phyloP scores from a whole-genome alignment of 1,140 invertebrate genomes.

The Penaeus indicus region DNA sequence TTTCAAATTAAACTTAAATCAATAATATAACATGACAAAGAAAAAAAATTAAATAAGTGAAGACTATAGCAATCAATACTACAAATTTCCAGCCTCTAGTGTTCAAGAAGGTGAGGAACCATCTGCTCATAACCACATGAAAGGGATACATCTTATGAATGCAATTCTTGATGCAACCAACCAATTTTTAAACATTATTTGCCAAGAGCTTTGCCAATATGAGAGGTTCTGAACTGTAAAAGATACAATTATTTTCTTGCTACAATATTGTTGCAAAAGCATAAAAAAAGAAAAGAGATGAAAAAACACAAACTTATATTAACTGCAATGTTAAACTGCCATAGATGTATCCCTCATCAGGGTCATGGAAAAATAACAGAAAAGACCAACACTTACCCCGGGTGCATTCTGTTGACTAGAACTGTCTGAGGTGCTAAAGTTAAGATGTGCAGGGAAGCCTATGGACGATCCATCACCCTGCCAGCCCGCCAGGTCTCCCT shows the following conservation, averaged over 20 bases:
- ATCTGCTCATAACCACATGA: constrained; percentile 6
- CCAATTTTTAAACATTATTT: too few relatives aligned
- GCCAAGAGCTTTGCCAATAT: too few relatives aligned
- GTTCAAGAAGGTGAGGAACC: constrained; percentile 39
- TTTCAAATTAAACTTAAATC: background rate
- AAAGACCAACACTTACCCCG: constrained; percentile 65
- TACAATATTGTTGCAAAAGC: too few relatives aligned
- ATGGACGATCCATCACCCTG: constrained; percentile 65
- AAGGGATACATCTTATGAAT: too few relatives aligned
- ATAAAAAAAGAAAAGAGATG: too few relatives aligned
- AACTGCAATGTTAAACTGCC: too few relatives aligned
- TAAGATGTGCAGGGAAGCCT: constrained; percentile 64
- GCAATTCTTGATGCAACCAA: too few relatives aligned
- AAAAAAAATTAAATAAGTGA: too few relatives aligned
- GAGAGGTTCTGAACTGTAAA: too few relatives aligned
- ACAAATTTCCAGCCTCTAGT: constrained; percentile 38
- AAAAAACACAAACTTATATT: too few relatives aligned
- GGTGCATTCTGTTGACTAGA: constrained; percentile 67
- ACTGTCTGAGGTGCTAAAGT: constrained; percentile 65
- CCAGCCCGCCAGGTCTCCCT: constrained; percentile 66
- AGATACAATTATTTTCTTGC: too few relatives aligned
- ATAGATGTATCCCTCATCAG: too few relatives aligned
- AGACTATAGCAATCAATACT: background rate
- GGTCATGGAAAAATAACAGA: constrained; percentile 42
- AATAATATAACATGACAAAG: constrained; percentile 9